Conservation (phyloP, 2,888 invertebrate species). For the Pseudococcus viburni region DNA sequence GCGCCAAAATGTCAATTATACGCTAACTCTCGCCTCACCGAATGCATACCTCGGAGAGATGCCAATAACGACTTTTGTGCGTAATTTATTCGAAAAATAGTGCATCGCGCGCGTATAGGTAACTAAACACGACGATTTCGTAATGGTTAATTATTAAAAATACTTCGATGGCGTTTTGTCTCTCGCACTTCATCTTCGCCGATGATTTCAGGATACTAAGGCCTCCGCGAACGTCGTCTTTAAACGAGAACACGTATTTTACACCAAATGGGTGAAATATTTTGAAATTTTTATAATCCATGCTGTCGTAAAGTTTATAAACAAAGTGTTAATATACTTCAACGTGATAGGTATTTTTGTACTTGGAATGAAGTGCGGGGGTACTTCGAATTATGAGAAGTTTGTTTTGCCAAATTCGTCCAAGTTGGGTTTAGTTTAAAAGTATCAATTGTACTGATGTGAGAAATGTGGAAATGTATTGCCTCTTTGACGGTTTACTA, state of each 20-base stretch:
- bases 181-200: neutral
- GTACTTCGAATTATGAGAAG: conserved; percentile 28
- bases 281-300: conserved; percentile 48
- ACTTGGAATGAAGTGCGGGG: neutral
- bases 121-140: neutral
- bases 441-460: neutral
- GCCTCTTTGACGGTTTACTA: neutral
- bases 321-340: conserved; percentile 20
- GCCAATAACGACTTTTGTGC: conserved; percentile 25
- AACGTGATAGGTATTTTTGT: neutral
- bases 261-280: conserved; percentile 33
- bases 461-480: neutral
- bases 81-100: neutral
- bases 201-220: neutral
- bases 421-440: neutral
- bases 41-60: conserved; percentile 10
- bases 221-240: neutral
- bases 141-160: conserved; percentile 47
- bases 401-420: conserved; percentile 20
- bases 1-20: conserved; percentile 56
- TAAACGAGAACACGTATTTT: neutral
- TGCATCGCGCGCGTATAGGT: neutral
- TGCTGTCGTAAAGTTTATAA: conserved; percentile 30
- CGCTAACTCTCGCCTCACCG: conserved; percentile 13
- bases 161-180: neutral